These are phyloP conservation scores for Doris montereyensis DNA, from an alignment of 2,888 invertebrate genomes.

Conservation along the genomic window DNA sequence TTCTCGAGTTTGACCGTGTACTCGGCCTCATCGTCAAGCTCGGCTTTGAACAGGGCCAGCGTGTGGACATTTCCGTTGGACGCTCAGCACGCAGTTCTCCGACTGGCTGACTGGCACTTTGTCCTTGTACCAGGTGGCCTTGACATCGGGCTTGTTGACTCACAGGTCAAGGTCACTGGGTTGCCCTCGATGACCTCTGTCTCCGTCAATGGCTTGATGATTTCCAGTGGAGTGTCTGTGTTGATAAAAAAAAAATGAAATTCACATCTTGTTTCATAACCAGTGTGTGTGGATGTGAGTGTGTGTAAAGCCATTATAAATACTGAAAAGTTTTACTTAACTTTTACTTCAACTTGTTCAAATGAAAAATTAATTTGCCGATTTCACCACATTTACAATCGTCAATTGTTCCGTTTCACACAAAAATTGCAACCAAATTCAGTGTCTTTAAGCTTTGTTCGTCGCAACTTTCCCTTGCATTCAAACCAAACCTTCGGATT, in stretches of 20 bases:
- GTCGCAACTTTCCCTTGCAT: no score
- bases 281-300: no score
- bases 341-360: neutral
- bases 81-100: constrained; percentile 84
- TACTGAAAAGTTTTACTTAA: no score
- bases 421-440: no score
- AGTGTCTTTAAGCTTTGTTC: no score
- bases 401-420: no score
- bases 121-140: constrained; percentile 59
- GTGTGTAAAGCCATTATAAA: neutral
- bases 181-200: constrained; percentile 74
- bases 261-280: no score
- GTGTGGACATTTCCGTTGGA: constrained; percentile 76
- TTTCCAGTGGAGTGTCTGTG: constrained; percentile 89
- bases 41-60: constrained; percentile 86
- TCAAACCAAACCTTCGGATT: no score
- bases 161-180: constrained; percentile 54
- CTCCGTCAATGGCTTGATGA: constrained; percentile 85
- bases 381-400: no score
- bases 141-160: constrained; percentile 59
- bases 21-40: constrained; percentile 61
- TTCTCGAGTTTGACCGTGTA: constrained; percentile 57
- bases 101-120: constrained; percentile 78
- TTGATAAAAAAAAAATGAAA: neutral
- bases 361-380: neutral